Base-by-base conservation (phyloP, 2,888 invertebrate species). In the Eupeodes luniger region DNA sequence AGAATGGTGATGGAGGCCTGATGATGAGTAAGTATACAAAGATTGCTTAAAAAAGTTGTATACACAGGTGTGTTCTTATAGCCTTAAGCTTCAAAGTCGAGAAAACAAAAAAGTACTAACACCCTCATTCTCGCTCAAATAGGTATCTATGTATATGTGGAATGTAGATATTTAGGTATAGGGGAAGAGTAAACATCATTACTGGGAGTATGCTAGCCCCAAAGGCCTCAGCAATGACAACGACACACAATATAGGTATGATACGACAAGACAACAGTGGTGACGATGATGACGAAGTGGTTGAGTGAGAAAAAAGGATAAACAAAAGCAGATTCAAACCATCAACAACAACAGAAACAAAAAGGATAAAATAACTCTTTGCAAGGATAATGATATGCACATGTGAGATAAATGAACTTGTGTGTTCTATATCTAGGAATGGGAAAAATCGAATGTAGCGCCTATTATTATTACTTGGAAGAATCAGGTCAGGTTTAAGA, bases 321-420 rank as follows among this genome's bases (percentile, higher is more conserved):
- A 80, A 84, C 67, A 79, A 75, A 84, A 57, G 75, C 12, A 27
- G n/a, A 62, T 40, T 12, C 61, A 59, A 27, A 27, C 44, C 47
- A 59, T 59, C 59, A 59, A 51, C 12, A 67, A n/a, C n/a, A 62
- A 40, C 14, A 16, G 10, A 14, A 61, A 64, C 62, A 72, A 77
- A 67, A 67, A 11, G 76, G 76, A 85, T 85, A 72, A 72, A 72
- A 85, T 81, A 72, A 85, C 81, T 81, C 70, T 85, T 74, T 77
- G 77, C 81, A 27, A 75, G 81, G 78, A 86, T 82, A 86, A 82
- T 86, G 78, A 74, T 78, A 62, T 82, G 81, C 85, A 72, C 57
- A 85, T 81, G 77, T 57, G 81, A 61, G 81, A 85, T 85, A 85
- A 85, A 85, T 85, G 85, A 85, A 85, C 85, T 81, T 69, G 34